phyloP scores from a whole-genome alignment of 2,797 vertebrate species.

The Karalla daura region DNA sequence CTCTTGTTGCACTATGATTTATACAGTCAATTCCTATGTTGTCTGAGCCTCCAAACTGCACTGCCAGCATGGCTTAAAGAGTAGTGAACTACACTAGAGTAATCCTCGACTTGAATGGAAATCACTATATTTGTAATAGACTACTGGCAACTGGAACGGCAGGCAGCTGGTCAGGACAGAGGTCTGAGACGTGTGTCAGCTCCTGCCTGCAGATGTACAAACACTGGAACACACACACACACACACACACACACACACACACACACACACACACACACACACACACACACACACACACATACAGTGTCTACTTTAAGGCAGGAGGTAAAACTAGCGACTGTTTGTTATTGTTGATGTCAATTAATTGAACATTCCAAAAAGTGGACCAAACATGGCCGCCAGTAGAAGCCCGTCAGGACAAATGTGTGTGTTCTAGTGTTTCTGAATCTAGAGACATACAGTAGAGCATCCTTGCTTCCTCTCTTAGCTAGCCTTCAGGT shows the following conservation, averaged over 20 bases:
- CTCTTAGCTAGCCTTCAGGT: constrained; percentile 83
- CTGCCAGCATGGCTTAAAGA: constrained; percentile 74
- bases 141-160: constrained; percentile 36
- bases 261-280: constrained; percentile 61
- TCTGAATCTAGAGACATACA: constrained; percentile 61
- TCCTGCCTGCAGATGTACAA: constrained; percentile 63
- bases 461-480: constrained; percentile 76
- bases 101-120: constrained; percentile 66
- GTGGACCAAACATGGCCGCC: constrained; percentile 64
- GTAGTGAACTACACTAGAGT: constrained; percentile 64
- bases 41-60: constrained; percentile 74
- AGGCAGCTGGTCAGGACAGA: constrained; percentile 40
- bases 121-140: constrained; percentile 60
- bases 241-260: constrained; percentile 68
- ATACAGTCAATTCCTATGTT: constrained; percentile 57
- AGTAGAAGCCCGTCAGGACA: constrained; percentile 68
- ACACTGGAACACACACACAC: constrained; percentile 68
- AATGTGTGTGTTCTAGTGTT: constrained; percentile 76
- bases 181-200: constrained; percentile 34
- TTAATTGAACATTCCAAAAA: constrained; percentile 81
- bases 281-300: constrained; percentile 65
- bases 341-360: constrained; percentile 79
- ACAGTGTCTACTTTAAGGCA: constrained; percentile 47
- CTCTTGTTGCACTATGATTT: constrained; percentile 75
- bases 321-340: constrained; percentile 52